These are phyloP conservation scores for Pundamilia nyererei DNA, from an alignment of 2,113 vertebrate species.

Conservation along the genomic window DNA sequence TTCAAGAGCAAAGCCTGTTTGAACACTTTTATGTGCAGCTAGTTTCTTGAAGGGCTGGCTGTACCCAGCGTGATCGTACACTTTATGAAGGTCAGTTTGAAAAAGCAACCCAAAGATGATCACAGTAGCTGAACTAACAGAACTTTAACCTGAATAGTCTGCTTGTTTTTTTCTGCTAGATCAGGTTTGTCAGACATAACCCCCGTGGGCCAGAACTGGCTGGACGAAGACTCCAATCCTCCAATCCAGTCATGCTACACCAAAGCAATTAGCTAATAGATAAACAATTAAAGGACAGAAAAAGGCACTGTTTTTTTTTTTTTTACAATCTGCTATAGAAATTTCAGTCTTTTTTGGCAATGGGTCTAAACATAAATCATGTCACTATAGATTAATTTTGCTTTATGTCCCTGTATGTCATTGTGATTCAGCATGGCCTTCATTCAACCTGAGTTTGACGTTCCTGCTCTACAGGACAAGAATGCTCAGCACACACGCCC, in stretches of 20 bases:
- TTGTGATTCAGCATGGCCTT: neutral
- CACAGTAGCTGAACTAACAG: neutral
- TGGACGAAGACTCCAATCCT: neutral
- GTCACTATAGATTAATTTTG: neutral
- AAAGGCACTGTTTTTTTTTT: neutral
- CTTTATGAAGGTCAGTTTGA: neutral
- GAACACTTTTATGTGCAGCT: neutral
- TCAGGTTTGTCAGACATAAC: neutral
- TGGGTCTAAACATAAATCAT: neutral
- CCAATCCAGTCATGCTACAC: neutral
- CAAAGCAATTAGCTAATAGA: neutral
- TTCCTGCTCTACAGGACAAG: neutral
- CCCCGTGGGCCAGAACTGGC: neutral
- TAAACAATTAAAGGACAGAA: neutral
- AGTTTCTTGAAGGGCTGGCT: neutral
- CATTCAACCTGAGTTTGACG: neutral
- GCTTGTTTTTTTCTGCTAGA: neutral
- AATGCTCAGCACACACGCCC: neutral
- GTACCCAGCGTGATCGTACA: neutral
- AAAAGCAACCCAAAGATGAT: neutral
- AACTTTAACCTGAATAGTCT: neutral
- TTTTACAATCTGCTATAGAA: neutral
- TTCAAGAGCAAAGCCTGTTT: neutral
- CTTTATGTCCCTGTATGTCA: accelerated
- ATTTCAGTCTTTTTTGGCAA: neutral